A percentile compares a stretch with the other conserved stretches of the same genome.
phyloP scores from a whole-genome alignment of 2,797 vertebrate genomes.

The Onychomys arenicola region DNA sequence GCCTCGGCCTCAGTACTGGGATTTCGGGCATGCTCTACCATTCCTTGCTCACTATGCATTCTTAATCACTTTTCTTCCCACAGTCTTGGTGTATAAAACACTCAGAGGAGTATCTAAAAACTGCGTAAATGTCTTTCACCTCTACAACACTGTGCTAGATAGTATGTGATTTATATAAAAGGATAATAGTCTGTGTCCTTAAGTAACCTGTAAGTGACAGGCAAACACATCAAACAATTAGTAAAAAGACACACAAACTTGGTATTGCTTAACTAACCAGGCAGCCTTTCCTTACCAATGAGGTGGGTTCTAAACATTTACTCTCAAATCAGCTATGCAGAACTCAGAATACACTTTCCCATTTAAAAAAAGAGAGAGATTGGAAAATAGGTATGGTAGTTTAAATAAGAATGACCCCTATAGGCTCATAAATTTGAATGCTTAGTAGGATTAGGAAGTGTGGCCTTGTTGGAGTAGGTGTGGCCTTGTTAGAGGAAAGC shows the following conservation, averaged over 20 bases:
- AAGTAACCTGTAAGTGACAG: conserved; percentile 33
- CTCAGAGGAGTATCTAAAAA: conserved; percentile 39
- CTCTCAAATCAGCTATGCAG: background rate
- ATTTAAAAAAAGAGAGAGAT: background rate
- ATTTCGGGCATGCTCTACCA: background rate
- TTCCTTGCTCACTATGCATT: background rate
- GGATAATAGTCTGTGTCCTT: conserved; percentile 16
- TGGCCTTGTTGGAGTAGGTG: background rate
- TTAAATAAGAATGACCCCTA: background rate
- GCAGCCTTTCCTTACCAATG: background rate
- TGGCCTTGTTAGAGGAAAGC: background rate
- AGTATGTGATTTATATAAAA: conserved; percentile 39
- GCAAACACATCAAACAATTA: conserved; percentile 27
- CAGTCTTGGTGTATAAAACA: background rate
- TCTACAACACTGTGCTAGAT: conserved; percentile 18
- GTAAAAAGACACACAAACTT: conserved; percentile 44
- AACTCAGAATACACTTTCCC: conserved; percentile 41
- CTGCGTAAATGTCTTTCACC: conserved; percentile 11
- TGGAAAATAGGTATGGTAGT: no score
- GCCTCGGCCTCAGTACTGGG: background rate
- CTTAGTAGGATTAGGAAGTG: background rate
- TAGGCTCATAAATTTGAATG: background rate
- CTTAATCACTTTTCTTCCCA: conserved; percentile 42
- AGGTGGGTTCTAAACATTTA: background rate
- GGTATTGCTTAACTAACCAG: background rate